These are phyloP conservation scores for Harlomillsia oculata DNA, from an alignment of 1,140 invertebrate genomes.

Conservation along the genomic window DNA sequence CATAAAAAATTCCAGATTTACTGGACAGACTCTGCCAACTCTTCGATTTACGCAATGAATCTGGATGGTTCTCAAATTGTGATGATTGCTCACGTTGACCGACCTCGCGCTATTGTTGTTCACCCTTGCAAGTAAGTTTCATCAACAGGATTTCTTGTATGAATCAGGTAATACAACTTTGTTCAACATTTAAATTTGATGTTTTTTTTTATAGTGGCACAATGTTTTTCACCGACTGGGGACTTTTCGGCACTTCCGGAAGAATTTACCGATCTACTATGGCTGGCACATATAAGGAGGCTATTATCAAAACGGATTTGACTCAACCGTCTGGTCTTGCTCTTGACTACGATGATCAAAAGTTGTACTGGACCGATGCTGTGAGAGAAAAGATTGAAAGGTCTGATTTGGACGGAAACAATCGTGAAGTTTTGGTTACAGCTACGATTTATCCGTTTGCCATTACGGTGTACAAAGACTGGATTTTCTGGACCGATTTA, in stretches of 20 bases:
- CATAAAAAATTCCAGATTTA: constrained; percentile 53
- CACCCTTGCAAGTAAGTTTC: constrained; percentile 68
- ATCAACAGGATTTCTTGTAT: constrained; percentile 49
- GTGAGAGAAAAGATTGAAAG: constrained; percentile 94
- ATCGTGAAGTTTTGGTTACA: constrained; percentile 60
- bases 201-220: constrained; percentile 44
- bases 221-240: constrained; percentile 88
- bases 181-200: too few relatives aligned
- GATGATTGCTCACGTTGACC: constrained; percentile 83
- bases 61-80: constrained; percentile 76
- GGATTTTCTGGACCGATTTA: constrained; percentile 97
- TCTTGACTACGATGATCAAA: constrained; percentile 89
- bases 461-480: constrained; percentile 79
- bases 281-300: constrained; percentile 85
- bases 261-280: constrained; percentile 93
- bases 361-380: constrained; percentile 97
- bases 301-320: constrained; percentile 80
- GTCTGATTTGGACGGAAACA: constrained; percentile 72
- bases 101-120: constrained; percentile 87
- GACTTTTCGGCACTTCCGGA: constrained; percentile 78
- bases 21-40: constrained; percentile 91
- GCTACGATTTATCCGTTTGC: constrained; percentile 95
- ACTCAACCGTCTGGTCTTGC: constrained; percentile 92
- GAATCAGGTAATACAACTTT: constrained; percentile 37
- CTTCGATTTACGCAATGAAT: constrained; percentile 91